Evolutionary conservation across 2,888 invertebrate genomes (phyloP), one percentile per base, ranked within the genome.

Genomic region (Frankliniella fusca): DNA sequence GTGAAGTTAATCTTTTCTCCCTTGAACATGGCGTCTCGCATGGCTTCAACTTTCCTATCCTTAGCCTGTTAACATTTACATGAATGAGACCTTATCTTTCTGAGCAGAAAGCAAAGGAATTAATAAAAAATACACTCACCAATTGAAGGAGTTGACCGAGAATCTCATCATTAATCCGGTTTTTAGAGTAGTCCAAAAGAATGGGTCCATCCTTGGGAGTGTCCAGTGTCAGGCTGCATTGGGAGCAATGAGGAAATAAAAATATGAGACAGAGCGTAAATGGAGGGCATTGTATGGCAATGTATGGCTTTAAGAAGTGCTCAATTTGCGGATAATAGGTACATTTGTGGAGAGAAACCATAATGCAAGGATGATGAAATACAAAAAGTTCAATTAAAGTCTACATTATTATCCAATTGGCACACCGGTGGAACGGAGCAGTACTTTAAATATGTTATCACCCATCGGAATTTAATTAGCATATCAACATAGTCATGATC

Each of bases 1-100:
- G 99, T 99, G 87, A 97, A 96, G 90, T 99, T 99, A 84, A 99
- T 99, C 88, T 95, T 96, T 86, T 95, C 92, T n/a, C 98, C 99
- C 81, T 86, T 86, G 86, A 93, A 99, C 98, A 99, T 98, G 48
- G 94, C 95, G 89, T 95, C 93, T 84, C 98, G 92, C 49, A 96
- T 95, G 85, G 93, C 91, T 87, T 94, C 95, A 54, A 99, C 93
- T 85, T 94, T 93, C 20, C 98, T 91, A 80, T 92, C 93, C 85
- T 89, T 89, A 9, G 92, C 93, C 92, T 93, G 85, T 54, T 86
- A 85, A 82, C 65, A 82, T 83, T 84, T 81, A 82, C 79, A 81
- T n/a, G 38, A 76, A 48, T 83, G 76, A 76, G 23, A 81, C 82
- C 38, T 82, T 76, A 70, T 82, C 83, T 48, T 81, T 27, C 48